Evolutionary conservation across 2,797 vertebrate genomes (phyloP).

Genomic region (Lepidocolaptes lacrymiger): DNA sequence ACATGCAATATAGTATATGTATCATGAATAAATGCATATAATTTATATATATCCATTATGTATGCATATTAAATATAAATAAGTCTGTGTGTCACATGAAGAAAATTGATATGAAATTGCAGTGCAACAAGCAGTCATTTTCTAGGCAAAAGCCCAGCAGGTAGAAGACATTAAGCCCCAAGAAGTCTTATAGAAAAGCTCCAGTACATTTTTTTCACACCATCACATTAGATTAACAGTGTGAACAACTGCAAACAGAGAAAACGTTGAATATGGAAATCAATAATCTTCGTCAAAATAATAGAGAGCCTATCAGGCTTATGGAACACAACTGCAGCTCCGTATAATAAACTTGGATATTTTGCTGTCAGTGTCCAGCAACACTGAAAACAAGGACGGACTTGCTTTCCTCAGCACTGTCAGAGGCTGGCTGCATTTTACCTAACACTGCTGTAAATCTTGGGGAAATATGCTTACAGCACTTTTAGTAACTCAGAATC

Average conservation of each 20-base stretch:
- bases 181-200: background rate
- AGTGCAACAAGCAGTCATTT: background rate
- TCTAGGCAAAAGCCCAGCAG: background rate
- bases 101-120: background rate
- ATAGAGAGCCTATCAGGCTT: background rate
- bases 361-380: background rate
- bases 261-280: conserved; percentile 6
- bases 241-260: conserved; percentile 1
- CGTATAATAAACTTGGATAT: background rate
- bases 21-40: background rate
- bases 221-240: background rate
- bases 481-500: background rate
- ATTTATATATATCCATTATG: background rate
- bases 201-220: background rate
- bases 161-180: background rate
- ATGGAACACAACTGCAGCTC: background rate
- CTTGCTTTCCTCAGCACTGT: background rate
- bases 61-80: background rate
- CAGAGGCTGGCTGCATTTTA: background rate
- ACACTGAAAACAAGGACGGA: conserved; percentile 15
- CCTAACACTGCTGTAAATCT: background rate
- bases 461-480: background rate
- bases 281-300: background rate
- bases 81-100: background rate
- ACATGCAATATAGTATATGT: background rate